A percentile compares a stretch with the other conserved stretches of the same genome.
These are phyloP conservation scores for Chiloscyllium punctatum DNA, from an alignment of 2,797 vertebrate genomes.

Conservation along the genomic window DNA sequence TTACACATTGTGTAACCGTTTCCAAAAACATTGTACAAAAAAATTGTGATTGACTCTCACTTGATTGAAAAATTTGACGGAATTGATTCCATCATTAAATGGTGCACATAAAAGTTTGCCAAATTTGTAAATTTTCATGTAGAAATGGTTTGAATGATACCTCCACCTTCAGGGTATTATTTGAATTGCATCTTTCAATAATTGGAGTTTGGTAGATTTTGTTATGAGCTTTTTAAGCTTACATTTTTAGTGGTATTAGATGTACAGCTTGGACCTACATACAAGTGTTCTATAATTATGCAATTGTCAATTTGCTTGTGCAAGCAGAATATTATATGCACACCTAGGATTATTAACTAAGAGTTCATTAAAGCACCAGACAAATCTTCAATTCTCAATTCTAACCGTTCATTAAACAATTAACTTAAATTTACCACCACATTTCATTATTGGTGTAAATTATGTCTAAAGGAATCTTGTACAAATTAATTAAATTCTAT, in stretches of 20 bases:
- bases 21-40: not conserved
- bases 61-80: not conserved
- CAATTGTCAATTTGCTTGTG: not conserved
- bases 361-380: not conserved
- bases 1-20: not conserved
- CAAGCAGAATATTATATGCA: not conserved
- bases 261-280: too few species aligned
- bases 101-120: not conserved
- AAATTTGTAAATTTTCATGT: not conserved
- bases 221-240: not conserved
- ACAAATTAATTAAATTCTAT: not conserved
- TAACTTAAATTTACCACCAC: too few species aligned
- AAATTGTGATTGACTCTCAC: not conserved
- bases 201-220: not conserved
- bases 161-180: constrained; percentile 15
- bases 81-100: not conserved
- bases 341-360: not conserved
- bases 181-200: constrained; percentile 1
- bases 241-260: not conserved
- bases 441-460: not conserved
- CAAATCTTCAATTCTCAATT: not conserved
- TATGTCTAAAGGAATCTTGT: not conserved
- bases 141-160: not conserved
- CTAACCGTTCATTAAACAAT: not conserved
- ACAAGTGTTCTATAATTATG: not conserved